Base-by-base conservation (phyloP, 2,797 vertebrate species). In the Chiroxiphia lanceolata region DNA sequence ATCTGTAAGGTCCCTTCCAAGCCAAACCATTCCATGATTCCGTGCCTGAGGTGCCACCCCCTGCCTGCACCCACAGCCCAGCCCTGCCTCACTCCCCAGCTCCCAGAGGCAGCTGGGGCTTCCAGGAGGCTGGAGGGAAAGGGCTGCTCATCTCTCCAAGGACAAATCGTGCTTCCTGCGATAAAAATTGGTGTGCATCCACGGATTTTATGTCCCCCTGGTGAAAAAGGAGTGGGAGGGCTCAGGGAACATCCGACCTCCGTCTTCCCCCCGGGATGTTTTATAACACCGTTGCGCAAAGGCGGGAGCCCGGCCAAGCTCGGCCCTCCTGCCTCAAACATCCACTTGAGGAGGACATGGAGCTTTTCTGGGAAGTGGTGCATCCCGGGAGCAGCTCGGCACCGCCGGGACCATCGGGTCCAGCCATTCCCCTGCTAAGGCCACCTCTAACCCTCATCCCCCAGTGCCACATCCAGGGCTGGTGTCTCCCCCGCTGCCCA, bases 331-430 rank as follows among this genome's bases (percentile, higher is more conserved):
- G 45, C 63, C 47, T 6, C 13, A 56, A 51, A 8, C 19, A 65
- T 94, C 61, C 83, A 65, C 4, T 51, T 53, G 45, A 4, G 56
- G 79, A 80, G 38, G 36, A 92, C 97, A 95, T 92, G 81, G 84
- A 72, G 77, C 84, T 83, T 94, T 95, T 64, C 95, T 67, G 95
- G 97, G 95, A 93, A 96, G 94, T 31, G 33, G 54, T 6, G 40
- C 87, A 17, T 90, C 94, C 93, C 68, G 53, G 94, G 96, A 96
- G 89, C 18, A 65, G 86, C 84, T 96, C 81, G 47, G 96, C 97
- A 94, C 94, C 34, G 6, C 63, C 3, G 61, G 33, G 26, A 38
- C 42, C n/a, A 3, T 29, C 3, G 15, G 10, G 20, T 8, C 3
- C 64, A 6, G 4, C 7, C 29, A 3, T 15, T n/a, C 15, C 34